Percentiles rank a stretch among this genome's conserved stretches.
Evolutionary conservation across 2,888 invertebrate genomes (phyloP).

Genomic region (Clunio marinus): DNA sequence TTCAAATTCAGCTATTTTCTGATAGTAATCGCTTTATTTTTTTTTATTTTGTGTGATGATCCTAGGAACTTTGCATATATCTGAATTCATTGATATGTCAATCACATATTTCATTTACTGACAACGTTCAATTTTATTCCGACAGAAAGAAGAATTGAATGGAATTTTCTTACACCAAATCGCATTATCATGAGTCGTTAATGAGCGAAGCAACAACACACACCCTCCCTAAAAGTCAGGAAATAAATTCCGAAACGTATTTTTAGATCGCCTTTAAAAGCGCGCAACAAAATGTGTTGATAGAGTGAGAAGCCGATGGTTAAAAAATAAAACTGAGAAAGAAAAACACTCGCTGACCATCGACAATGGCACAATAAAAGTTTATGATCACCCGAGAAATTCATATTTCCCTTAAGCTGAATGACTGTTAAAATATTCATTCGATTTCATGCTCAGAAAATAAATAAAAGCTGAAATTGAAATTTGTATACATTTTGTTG

Average conservation of each 20-base stretch:
- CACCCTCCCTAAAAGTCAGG: constrained; percentile 24
- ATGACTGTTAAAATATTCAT: constrained; percentile 36
- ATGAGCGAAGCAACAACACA: no score
- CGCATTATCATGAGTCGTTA: no score
- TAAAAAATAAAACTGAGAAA: not conserved
- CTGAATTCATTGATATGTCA: constrained; percentile 35
- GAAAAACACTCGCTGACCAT: not conserved
- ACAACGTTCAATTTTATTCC: not conserved
- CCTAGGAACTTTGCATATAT: not conserved
- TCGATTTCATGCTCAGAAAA: not conserved
- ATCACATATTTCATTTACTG: constrained; percentile 36
- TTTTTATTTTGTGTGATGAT: not conserved
- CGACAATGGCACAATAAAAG: constrained; percentile 26
- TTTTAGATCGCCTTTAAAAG: constrained; percentile 23
- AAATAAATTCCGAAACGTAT: constrained; percentile 32
- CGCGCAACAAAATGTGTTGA: not conserved
- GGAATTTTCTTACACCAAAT: not conserved
- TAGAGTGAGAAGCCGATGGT: constrained; percentile 29
- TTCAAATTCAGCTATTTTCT: constrained; percentile 19
- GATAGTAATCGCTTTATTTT: constrained; percentile 1
- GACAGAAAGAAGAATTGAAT: not conserved
- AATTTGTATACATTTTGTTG: no score
- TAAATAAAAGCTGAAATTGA: no score
- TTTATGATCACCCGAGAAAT: constrained; percentile 7
- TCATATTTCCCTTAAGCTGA: constrained; percentile 10